These are phyloP conservation scores for Ianthella basta DNA, from an alignment of 37 sponge, comb jelly and placozoan species.

Conservation along the genomic window DNA sequence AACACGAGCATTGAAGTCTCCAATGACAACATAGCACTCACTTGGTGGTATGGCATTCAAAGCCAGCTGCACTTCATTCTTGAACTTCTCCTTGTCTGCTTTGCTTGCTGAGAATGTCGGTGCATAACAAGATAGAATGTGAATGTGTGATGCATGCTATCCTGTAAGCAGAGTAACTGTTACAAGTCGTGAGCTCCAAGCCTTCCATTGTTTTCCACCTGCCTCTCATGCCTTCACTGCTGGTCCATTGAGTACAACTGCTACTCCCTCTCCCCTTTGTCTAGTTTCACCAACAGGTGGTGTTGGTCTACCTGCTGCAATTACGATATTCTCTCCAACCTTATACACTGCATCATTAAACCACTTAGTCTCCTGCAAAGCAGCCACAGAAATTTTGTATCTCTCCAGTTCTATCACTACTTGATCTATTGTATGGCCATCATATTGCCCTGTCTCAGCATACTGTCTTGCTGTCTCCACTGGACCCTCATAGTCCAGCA, in stretches of 20 bases:
- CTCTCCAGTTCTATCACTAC: neutral
- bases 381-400: neutral
- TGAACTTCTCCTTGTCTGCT: constrained; percentile 16
- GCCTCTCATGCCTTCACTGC: constrained; percentile 37
- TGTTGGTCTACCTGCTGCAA: constrained; percentile 42
- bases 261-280: constrained; percentile 58
- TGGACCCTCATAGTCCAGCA: too few relatives aligned
- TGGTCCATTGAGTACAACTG: constrained; percentile 26
- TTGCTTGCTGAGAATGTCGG: constrained; percentile 27
- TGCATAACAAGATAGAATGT: constrained; percentile 25
- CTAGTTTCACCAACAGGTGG: neutral
- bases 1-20: constrained; percentile 30
- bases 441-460: too few relatives aligned
- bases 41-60: neutral
- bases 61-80: constrained; percentile 10
- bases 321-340: constrained; percentile 29
- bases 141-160: neutral
- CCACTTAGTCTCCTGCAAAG: constrained; percentile 34
- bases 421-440: neutral
- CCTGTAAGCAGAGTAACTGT: neutral
- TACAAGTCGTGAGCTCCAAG: constrained; percentile 42
- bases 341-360: constrained; percentile 27
- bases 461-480: too few relatives aligned
- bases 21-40: constrained; percentile 18
- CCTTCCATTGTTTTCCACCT: constrained; percentile 47